Conservation (phyloP, 1,140 invertebrate species). For the Temnothorax longispinosus region DNA sequence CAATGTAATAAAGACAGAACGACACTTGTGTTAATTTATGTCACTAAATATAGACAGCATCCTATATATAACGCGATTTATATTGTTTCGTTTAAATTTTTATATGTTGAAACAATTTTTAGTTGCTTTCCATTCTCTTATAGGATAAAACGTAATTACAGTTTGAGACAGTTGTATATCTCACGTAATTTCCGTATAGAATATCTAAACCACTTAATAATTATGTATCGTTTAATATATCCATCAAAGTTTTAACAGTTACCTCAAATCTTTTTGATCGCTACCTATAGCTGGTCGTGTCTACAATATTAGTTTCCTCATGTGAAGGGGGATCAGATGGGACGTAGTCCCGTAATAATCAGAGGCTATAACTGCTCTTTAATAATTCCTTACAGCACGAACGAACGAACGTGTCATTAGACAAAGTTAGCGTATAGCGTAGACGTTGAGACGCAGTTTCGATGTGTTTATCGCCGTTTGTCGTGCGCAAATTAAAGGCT, state of each 20-base stretch:
- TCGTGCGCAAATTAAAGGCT: slow-evolving; percentile 27
- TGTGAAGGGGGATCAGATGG: too few species aligned
- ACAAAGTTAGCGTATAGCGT: neutral
- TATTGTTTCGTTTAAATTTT: neutral
- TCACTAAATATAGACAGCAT: too few species aligned
- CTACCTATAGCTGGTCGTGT: neutral
- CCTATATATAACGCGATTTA: neutral
- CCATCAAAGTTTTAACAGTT: neutral
- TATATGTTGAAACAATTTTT: neutral
- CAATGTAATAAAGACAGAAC: too few species aligned
- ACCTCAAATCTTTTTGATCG: neutral
- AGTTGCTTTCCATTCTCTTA: neutral
- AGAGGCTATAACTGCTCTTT: neutral
- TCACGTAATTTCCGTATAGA: neutral
- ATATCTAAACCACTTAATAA: neutral
- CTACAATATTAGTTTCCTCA: neutral
- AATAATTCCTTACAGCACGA: neutral
- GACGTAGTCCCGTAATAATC: neutral
- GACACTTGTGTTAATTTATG: neutral
- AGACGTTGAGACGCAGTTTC: neutral
- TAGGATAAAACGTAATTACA: slow-evolving; percentile 4
- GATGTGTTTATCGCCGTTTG: slow-evolving; percentile 17
- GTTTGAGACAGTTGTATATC: neutral
- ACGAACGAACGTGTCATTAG: neutral
- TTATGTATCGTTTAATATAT: neutral